Evolutionary conservation across 2,797 vertebrate genomes (phyloP).

Genomic region (Myioborus melanocephalus): DNA sequence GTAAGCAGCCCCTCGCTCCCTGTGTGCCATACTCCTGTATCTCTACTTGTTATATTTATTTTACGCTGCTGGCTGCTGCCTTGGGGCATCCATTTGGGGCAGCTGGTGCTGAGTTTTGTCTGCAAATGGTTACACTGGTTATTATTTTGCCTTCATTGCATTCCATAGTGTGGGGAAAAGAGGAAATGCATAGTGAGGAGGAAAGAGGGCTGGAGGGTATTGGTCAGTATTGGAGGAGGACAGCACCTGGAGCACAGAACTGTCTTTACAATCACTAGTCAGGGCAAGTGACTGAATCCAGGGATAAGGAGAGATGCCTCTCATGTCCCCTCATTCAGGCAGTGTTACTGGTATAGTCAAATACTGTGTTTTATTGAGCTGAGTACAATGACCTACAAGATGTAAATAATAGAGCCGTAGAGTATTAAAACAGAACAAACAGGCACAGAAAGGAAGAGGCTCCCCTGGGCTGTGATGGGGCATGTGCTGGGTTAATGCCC

Average conservation of each 20-base stretch:
- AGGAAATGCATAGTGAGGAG: not conserved
- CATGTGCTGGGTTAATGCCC: not conserved
- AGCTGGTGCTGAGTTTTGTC: not conserved
- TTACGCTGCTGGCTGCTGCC: not conserved
- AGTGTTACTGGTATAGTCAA: slow-evolving; percentile 7
- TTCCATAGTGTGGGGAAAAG: not conserved
- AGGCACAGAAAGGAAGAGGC: not conserved
- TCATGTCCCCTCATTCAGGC: not conserved
- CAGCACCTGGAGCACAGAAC: not conserved
- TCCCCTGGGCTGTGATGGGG: not conserved
- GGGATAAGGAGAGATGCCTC: not conserved
- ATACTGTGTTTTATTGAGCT: not conserved
- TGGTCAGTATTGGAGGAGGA: not conserved
- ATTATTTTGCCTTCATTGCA: not conserved
- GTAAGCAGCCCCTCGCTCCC: not conserved
- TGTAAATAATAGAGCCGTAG: slow-evolving; percentile 32
- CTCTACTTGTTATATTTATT: slow-evolving; percentile 7
- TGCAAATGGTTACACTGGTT: not conserved
- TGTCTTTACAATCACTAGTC: not conserved
- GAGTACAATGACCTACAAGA: not conserved
- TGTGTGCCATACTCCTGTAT: not conserved
- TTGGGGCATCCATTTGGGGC: not conserved
- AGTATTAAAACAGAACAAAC: not conserved
- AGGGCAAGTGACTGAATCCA: not conserved
- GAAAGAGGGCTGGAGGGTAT: not conserved